These are phyloP conservation scores for Orientallactaga sibirica DNA, from an alignment of 2,797 vertebrate species.

Conservation along the genomic window DNA sequence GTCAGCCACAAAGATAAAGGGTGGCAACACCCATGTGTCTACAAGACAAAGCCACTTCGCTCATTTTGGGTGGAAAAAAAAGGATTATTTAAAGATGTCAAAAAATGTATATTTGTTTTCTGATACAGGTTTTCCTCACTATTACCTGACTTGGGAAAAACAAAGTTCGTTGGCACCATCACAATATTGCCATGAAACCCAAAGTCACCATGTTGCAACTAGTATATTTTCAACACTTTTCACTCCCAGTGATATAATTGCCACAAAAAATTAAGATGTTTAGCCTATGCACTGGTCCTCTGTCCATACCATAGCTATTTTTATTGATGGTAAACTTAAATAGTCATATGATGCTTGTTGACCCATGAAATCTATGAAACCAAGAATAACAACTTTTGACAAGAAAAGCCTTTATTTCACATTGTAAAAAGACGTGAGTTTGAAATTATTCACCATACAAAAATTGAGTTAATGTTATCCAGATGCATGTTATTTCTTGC, in stretches of 20 bases:
- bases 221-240: background rate
- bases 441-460: background rate
- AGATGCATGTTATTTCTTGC: background rate
- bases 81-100: background rate
- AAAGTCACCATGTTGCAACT: background rate
- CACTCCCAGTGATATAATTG: background rate
- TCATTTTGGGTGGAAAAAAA: background rate
- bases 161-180: background rate
- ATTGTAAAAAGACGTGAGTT: background rate
- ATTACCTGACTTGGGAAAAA: background rate
- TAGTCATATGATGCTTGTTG: background rate
- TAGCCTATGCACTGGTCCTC: background rate
- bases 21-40: rapidly evolving
- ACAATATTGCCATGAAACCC: background rate
- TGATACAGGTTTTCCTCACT: background rate
- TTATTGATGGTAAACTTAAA: background rate
- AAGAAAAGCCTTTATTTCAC: background rate
- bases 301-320: background rate
- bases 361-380: background rate
- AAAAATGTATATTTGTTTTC: background rate
- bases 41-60: background rate
- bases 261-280: background rate
- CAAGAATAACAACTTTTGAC: background rate
- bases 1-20: background rate
- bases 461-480: background rate